Conservation (phyloP, 2,888 invertebrate species). For the Ophion ellenae region DNA sequence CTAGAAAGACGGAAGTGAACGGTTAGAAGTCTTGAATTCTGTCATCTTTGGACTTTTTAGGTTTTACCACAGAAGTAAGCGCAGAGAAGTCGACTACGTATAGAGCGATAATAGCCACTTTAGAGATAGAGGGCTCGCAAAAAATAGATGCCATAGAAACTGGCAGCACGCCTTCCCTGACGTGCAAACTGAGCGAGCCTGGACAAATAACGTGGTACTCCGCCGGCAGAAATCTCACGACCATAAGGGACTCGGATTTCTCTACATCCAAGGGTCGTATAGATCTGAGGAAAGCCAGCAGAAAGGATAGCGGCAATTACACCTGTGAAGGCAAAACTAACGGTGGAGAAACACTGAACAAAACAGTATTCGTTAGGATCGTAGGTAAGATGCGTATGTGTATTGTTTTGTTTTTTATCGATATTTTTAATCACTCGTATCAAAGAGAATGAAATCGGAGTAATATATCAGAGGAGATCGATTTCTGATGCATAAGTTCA, state of each 20-base stretch:
- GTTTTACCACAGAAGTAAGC: constrained; percentile 68
- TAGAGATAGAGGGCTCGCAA: constrained; percentile 79
- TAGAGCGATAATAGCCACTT: constrained; percentile 60
- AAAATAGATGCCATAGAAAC: constrained; percentile 79
- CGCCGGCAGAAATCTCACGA: constrained; percentile 85
- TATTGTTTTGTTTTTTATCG: too few relatives aligned
- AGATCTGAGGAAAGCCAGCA: constrained; percentile 85
- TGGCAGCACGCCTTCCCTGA: constrained; percentile 83
- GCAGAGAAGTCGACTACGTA: constrained; percentile 55
- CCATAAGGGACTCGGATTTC: constrained; percentile 77
- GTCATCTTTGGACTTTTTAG: constrained; percentile 63
- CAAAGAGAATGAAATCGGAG: too few relatives aligned
- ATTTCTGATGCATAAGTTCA: too few relatives aligned
- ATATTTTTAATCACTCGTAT: too few relatives aligned
- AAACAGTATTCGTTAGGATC: constrained; percentile 79
- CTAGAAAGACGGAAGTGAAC: not conserved
- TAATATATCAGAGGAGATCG: too few relatives aligned
- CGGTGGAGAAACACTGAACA: constrained; percentile 78
- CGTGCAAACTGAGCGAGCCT: constrained; percentile 85
- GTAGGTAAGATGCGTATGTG: constrained; percentile 75
- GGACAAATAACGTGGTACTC: constrained; percentile 87
- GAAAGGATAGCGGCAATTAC: constrained; percentile 87
- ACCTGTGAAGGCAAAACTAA: constrained; percentile 85
- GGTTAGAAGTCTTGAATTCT: constrained; percentile 10
- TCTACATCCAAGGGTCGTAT: constrained; percentile 81